Percentiles rank a stretch among this genome's conserved stretches.
phyloP scores from a whole-genome alignment of 2,888 invertebrate genomes.

The Cheilosia grossa region DNA sequence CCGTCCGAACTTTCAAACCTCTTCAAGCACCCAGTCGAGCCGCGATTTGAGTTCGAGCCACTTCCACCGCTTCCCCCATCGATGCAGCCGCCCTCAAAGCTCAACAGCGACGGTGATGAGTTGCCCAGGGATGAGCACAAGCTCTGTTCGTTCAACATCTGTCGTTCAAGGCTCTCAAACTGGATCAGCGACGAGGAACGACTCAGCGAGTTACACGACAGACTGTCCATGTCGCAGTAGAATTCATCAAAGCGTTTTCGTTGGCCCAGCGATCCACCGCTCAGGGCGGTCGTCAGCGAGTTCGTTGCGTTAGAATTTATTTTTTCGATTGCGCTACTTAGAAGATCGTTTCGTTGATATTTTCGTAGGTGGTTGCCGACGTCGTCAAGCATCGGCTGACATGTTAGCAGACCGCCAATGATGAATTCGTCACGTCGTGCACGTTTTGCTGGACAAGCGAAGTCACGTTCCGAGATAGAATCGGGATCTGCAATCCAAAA shows the following conservation, averaged over 20 bases:
- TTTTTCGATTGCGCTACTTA: conserved; percentile 68
- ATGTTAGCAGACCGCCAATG: conserved; percentile 58
- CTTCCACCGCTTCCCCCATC: conserved; percentile 73
- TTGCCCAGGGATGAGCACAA: conserved; percentile 80
- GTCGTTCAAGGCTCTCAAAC: conserved; percentile 92
- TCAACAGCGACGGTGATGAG: conserved; percentile 82
- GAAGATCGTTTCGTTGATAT: conserved; percentile 75
- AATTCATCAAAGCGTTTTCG: conserved; percentile 82
- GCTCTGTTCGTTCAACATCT: conserved; percentile 84
- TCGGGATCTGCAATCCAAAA: conserved; percentile 80
- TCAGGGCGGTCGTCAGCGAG: conserved; percentile 36
- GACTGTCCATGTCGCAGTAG: conserved; percentile 82
- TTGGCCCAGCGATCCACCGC: conserved; percentile 40
- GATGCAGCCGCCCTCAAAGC: conserved; percentile 77
- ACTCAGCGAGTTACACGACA: conserved; percentile 86
- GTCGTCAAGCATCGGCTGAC: conserved; percentile 60
- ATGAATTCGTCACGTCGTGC: conserved; percentile 86
- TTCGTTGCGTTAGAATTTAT: conserved; percentile 62
- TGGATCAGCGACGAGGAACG: conserved; percentile 92
- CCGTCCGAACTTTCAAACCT: conserved; percentile 81
- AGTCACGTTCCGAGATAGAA: conserved; percentile 87
- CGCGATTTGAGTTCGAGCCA: conserved; percentile 79
- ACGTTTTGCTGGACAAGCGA: conserved; percentile 90
- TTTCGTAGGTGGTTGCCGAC: conserved; percentile 68
- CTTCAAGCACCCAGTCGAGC: conserved; percentile 80